Evolutionary conservation across 2,888 invertebrate species (phyloP).

Genomic region (Drosophila fulvimacula): DNA sequence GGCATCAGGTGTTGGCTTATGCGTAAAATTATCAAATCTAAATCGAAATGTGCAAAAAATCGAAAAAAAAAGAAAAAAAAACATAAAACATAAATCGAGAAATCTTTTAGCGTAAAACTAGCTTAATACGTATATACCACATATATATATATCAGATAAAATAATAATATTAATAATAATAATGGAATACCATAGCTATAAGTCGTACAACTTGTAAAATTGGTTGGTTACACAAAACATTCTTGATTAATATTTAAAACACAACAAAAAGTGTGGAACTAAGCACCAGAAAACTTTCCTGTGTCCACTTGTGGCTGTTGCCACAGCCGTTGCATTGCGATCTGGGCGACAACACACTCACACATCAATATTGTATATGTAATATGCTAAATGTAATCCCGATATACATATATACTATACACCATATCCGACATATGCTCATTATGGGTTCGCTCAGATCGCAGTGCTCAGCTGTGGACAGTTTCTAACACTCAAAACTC

Average conservation of each 20-base stretch:
- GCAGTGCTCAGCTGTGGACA: conserved; percentile 30
- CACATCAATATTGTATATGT: conserved; percentile 28
- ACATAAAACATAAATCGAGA: conserved; percentile 18
- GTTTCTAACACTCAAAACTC: conserved; percentile 48
- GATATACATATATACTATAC: conserved; percentile 8
- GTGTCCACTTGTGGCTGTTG: conserved; percentile 49
- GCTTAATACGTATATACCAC: conserved; percentile 23
- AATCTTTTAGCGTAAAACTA: conserved; percentile 28
- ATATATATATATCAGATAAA: conserved; percentile 31
- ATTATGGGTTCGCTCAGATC: conserved; percentile 45
- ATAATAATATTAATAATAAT: conserved; percentile 41
- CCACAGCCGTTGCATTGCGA: conserved; percentile 18
- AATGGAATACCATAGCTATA: conserved; percentile 47
- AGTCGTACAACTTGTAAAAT: conserved; percentile 69
- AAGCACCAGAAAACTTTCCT: conserved; percentile 73
- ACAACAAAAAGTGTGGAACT: conserved; percentile 12
- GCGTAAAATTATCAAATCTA: conserved; percentile 45
- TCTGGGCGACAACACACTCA: conserved; percentile 20
- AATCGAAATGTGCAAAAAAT: conserved; percentile 42
- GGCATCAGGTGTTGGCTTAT: conserved; percentile 84
- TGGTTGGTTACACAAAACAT: conserved; percentile 61
- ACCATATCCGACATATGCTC: conserved; percentile 26
- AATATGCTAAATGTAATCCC: conserved; percentile 20
- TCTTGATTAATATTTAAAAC: conserved; percentile 52
- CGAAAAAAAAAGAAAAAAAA: conserved; percentile 3